Conservation (phyloP, 2,888 invertebrate species). For the Schizaphis graminum region DNA sequence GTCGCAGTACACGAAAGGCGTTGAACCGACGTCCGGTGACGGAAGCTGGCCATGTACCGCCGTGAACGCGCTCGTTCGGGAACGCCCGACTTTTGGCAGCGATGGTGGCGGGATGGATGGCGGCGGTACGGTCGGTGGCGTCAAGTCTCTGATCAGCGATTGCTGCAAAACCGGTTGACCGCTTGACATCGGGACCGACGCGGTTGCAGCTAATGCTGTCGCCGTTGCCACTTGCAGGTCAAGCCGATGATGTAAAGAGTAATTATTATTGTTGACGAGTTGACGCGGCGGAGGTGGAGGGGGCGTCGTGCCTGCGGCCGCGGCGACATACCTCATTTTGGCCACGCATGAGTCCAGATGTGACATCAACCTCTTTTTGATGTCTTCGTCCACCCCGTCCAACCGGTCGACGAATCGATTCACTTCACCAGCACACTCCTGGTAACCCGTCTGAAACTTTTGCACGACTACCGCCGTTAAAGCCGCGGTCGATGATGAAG, state of each 20-base stretch:
- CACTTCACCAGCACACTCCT: conserved; percentile 86
- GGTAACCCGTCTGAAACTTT: conserved; percentile 89
- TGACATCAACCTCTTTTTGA: conserved; percentile 77
- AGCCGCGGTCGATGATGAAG: conserved; percentile 76
- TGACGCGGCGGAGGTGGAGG: conserved; percentile 70
- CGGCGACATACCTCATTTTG: conserved; percentile 74
- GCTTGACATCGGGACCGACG: conserved; percentile 78
- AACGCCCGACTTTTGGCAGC: conserved; percentile 63
- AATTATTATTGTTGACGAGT: conserved; percentile 70
- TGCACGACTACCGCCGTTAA: conserved; percentile 87
- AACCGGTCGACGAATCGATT: conserved; percentile 77
- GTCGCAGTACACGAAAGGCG: conserved; percentile 55
- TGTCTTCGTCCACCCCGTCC: conserved; percentile 76
- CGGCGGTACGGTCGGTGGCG: background rate
- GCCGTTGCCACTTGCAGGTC: conserved; percentile 10
- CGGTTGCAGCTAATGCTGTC: conserved; percentile 57
- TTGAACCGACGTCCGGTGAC: conserved; percentile 10
- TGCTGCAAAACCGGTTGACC: conserved; percentile 72
- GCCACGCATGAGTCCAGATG: conserved; percentile 79
- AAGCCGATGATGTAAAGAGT: conserved; percentile 69
- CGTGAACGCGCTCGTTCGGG: conserved; percentile 71
- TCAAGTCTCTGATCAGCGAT: conserved; percentile 69
- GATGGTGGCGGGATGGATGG: conserved; percentile 68
- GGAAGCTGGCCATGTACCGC: conserved; percentile 66
- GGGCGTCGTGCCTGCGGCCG: conserved; percentile 71